Conservation (phyloP, 1,140 invertebrate species). For the Drosophila tani region DNA sequence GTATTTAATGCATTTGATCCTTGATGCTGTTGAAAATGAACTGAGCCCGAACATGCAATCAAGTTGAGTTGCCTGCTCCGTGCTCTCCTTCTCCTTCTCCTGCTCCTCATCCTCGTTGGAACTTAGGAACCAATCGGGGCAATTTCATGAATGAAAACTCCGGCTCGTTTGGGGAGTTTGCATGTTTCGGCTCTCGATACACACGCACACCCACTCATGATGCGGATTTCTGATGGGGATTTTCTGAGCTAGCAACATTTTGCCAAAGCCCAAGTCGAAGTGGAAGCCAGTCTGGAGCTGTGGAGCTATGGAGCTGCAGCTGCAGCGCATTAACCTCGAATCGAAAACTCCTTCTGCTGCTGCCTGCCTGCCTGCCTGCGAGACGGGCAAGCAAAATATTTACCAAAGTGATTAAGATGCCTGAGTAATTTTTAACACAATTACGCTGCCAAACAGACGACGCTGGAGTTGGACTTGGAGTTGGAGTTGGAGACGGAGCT, state of each 20-base stretch:
- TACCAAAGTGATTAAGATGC: slow-evolving; percentile 84
- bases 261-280: slow-evolving; percentile 23
- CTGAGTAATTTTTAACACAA: slow-evolving; percentile 84
- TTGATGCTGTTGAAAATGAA: slow-evolving; percentile 84
- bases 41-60: slow-evolving; percentile 82
- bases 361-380: slow-evolving; percentile 36
- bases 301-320: slow-evolving; percentile 49
- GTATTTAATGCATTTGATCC: slow-evolving; percentile 84
- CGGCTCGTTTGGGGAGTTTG: slow-evolving; percentile 67
- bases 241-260: slow-evolving; percentile 49
- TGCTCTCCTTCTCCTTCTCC: neutral
- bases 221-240: slow-evolving; percentile 21
- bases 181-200: slow-evolving; percentile 65
- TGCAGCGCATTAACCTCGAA: slow-evolving; percentile 78
- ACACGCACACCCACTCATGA: slow-evolving; percentile 75
- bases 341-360: slow-evolving; percentile 45
- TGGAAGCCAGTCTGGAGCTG: slow-evolving; percentile 25
- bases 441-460: slow-evolving; percentile 82
- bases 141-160: slow-evolving; percentile 83
- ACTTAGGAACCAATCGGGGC: slow-evolving; percentile 54
- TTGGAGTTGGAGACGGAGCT: slow-evolving; percentile 19
- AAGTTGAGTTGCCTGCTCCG: slow-evolving; percentile 44
- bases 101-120: neutral
- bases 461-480: slow-evolving; percentile 54
- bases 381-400: slow-evolving; percentile 75